Percentiles rank a stretch among this genome's conserved stretches.
phyloP scores from a whole-genome alignment of 2,113 vertebrate genomes.

The Leucoraja erinaceus region DNA sequence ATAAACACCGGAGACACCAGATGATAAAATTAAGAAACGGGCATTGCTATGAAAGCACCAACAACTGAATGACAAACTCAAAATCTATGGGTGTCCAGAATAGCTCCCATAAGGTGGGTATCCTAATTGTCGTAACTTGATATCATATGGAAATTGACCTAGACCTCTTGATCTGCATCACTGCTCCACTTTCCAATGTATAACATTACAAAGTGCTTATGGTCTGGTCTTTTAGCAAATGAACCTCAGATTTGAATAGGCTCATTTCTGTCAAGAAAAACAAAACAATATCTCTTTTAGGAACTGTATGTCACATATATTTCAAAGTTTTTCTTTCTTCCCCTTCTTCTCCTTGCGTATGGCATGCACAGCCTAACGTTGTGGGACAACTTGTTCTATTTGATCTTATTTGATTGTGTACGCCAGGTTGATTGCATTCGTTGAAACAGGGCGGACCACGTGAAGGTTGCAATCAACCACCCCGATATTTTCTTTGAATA shows the following conservation, averaged over 20 bases:
- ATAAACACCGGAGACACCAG: background rate
- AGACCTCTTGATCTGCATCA: background rate
- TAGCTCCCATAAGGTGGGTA: background rate
- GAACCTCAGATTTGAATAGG: background rate
- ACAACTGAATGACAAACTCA: no score
- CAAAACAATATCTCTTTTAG: background rate
- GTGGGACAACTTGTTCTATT: no score
- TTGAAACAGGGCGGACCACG: no score
- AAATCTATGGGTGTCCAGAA: background rate
- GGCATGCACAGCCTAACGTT: no score
- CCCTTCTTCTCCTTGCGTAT: no score
- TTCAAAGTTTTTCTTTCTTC: background rate
- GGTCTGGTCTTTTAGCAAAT: background rate
- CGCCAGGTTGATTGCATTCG: no score
- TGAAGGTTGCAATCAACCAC: no score
- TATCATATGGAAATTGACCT: background rate
- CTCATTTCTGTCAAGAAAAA: background rate
- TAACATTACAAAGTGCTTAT: background rate
- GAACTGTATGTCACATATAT: background rate
- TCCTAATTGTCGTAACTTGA: background rate
- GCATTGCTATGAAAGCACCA: no score
- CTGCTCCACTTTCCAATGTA: background rate
- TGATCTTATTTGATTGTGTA: no score
- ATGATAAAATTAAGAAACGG: no score
- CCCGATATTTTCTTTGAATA: background rate